These are phyloP conservation scores for Thymallus thymallus DNA, from an alignment of 2,113 vertebrate species.

Conservation along the genomic window DNA sequence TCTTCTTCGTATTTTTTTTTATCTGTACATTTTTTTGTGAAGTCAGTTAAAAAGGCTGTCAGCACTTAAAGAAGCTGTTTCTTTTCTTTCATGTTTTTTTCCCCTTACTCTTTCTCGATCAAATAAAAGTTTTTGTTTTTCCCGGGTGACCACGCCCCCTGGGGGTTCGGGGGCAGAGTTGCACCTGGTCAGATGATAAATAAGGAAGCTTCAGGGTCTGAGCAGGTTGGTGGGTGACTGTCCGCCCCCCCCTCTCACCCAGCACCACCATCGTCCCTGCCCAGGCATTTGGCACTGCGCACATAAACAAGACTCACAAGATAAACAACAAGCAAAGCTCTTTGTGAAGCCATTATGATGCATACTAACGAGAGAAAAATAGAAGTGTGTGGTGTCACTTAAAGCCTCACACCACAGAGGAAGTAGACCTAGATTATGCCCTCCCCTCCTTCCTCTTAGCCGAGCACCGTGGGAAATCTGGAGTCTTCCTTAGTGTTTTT, in stretches of 20 bases:
- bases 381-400: conserved; percentile 84
- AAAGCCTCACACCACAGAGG: conserved; percentile 82
- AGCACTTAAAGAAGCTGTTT: conserved; percentile 99
- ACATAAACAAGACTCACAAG: conserved; percentile 99
- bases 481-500: conserved; percentile 84
- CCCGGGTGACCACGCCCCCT: conserved; percentile 82
- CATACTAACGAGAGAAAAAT: conserved; percentile 98
- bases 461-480: conserved; percentile 90
- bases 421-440: conserved; percentile 74
- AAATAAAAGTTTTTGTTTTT: conserved; percentile 85
- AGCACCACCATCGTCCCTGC: conserved; percentile 73
- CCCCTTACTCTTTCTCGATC: conserved; percentile 79
- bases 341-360: conserved; percentile 98
- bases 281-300: conserved; percentile 96
- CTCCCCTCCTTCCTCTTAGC: conserved; percentile 77
- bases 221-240: conserved; percentile 56
- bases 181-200: conserved; percentile 85
- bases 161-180: conserved; percentile 58
- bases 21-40: conserved; percentile 98
- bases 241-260: conserved; percentile 43
- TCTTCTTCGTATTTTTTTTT: conserved; percentile 81
- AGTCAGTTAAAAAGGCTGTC: conserved; percentile 99
- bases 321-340: conserved; percentile 99
- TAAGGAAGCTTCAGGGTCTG: conserved; percentile 80
- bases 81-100: conserved; percentile 69